Base-by-base conservation (phyloP, 2,888 invertebrate species). In the Leptodirus hochenwartii region DNA sequence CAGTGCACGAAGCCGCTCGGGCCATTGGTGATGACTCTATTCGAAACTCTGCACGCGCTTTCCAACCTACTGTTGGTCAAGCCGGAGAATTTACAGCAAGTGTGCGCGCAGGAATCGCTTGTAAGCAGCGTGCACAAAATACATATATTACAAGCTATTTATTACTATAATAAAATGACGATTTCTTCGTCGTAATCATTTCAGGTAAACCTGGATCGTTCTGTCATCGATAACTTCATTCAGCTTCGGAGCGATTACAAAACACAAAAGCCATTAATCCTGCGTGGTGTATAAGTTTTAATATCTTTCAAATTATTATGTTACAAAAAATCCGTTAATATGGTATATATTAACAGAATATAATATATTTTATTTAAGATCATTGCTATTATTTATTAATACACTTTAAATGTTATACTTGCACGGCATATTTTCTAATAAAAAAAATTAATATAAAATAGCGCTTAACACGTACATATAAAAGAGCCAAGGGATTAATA, bases 11-110 rank as follows among this genome's bases (percentile, higher is more conserved):
- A 81, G 49, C 60, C 61, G 3, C 64, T 74, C 31, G 75, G 87
- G 5, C 64, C 78, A 3, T 58, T 87, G 29, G 79, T 93, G 22
- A 74, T 72, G 25, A 74, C 79, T 34, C 62, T 95, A n/a, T 96
- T 96, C 59, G 91, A 95, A 59, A 84, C 87, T 13, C 63, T 98
- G 24, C 91, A 95, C 55, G 87, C 91, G 3, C 68, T 98, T 27
- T 95, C 93, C 54, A 98, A 96, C 61, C 64, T 98, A 34, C 62
- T 98, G 39, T 66, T 93, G 25, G 91, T 91, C 1, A 87, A 90
- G 46, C 93, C 95, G 0, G 91, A 93, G 56, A 96, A 96, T 61
- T 62, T 98, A 43, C 80, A 82, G 48, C 88, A 91, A 62, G 90
- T 95, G 37, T 88, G 90, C 57, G 79, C 79, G 27, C 90, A 90